Base-by-base conservation (phyloP, 2,888 invertebrate species). In the Troglohyphantes excavatus region DNA sequence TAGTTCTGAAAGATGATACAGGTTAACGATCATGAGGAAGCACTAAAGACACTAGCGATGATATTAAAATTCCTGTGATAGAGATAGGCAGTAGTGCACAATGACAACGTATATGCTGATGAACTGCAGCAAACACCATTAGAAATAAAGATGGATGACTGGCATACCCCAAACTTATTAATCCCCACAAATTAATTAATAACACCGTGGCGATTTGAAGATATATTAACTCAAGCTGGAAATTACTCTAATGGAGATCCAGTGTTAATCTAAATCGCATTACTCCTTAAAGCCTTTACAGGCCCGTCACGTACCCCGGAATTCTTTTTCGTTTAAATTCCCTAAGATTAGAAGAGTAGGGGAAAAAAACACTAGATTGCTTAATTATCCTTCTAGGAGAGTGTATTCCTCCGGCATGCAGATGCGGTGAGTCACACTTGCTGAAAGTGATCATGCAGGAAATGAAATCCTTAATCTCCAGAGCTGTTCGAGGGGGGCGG, bases 381-480 rank as follows among this genome's bases (percentile, higher is more conserved):
- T 72, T 72, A 72, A 72, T 72, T 72, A 72, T 72, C 46, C 72
- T 17, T 43, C 46, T 72, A 43, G 72, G 19, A 13, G 23, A 43
- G 23, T 23, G 46, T 72, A 43, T 23, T 13, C 72, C 72, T 17
- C 6, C 21, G 43, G 72, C 72, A 46, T 72, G 46, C 72, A 46
- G 72, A 46, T 26, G 46, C 23, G 46, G 46, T 72, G 72, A 72
- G 46, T 72, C 72, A 72, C 72, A 43, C 72, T 39, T 63, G 67
- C 79, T 29, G 46, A 67, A 67, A 53, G 46, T 68, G 79, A 79
- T 79, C 67, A 79, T 46, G 46, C 79, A 79, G 67, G 79, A 79
- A 79, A 67, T 67, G 79, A 67, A 79, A 79, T 68, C 46, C 46
- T 67, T 79, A 79, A 67, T 78, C 76, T 63, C 39, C 23, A 13